A percentile compares a stretch with the other conserved stretches of the same genome.
Conservation (phyloP, 2,888 invertebrate species). For the Aethes cnicana region DNA sequence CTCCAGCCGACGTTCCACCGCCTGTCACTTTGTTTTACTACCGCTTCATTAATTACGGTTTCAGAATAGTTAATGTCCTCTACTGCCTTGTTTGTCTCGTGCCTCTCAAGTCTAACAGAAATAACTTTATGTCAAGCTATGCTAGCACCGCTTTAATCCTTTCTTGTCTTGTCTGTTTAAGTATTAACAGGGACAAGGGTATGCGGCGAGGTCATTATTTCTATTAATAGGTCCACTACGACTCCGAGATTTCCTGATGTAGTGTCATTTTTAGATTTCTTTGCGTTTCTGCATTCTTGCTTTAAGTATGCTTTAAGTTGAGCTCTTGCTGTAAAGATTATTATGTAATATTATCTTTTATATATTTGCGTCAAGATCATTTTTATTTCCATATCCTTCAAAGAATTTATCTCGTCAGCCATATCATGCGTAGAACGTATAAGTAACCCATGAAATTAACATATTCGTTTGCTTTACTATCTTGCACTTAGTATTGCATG, state of each 20-base stretch:
- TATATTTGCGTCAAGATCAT: no score
- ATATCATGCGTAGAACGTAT: slow-evolving; percentile 24
- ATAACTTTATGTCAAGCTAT: slow-evolving; percentile 21
- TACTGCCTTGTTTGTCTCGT: slow-evolving; percentile 13
- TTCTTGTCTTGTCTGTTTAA: slow-evolving; percentile 2
- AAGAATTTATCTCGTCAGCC: background rate
- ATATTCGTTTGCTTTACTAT: slow-evolving; percentile 12
- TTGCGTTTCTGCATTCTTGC: no score
- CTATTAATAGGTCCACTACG: slow-evolving; percentile 13
- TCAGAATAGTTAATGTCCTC: slow-evolving; percentile 18
- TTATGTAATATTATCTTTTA: no score
- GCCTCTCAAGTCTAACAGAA: slow-evolving; percentile 13
- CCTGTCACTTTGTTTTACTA: slow-evolving; percentile 28
- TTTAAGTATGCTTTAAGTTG: no score
- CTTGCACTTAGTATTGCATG: slow-evolving; percentile 25
- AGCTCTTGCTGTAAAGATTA: no score
- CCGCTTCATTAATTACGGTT: slow-evolving; percentile 24
- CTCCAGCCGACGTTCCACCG: slow-evolving; percentile 8
- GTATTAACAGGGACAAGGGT: slow-evolving; percentile 10
- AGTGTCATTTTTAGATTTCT: background rate
- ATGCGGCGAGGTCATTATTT: slow-evolving; percentile 11
- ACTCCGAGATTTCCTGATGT: slow-evolving; percentile 1
- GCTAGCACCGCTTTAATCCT: slow-evolving; percentile 17
- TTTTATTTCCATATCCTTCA: no score
- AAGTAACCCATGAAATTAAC: slow-evolving; percentile 32